phyloP scores from a whole-genome alignment of 2,797 vertebrate species.

The Benthosema pterotum region DNA sequence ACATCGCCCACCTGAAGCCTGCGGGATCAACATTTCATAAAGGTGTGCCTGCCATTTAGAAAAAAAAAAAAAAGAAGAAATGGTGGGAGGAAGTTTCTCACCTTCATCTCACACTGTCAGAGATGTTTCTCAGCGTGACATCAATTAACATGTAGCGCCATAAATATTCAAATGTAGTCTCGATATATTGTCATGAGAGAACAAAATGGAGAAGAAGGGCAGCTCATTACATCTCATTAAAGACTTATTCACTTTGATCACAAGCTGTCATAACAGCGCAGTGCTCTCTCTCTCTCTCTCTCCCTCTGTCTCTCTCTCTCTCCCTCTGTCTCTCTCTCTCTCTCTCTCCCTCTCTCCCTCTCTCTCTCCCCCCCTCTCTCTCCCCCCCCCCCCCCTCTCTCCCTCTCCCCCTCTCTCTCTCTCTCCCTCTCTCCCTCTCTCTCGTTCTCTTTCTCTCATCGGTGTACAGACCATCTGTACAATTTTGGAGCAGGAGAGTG shows the following conservation, averaged over 20 bases:
- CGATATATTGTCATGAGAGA: slow-evolving; percentile 63
- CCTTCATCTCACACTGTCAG: slow-evolving; percentile 44
- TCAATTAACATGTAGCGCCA: slow-evolving; percentile 65
- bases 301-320: neutral
- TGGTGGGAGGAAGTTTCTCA: slow-evolving; percentile 26
- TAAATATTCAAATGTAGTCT: slow-evolving; percentile 64
- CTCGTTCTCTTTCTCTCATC: slow-evolving; percentile 42
- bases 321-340: slow-evolving; percentile 16
- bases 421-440: slow-evolving; percentile 7
- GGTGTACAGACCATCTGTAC: neutral
- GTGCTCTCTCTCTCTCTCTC: slow-evolving; percentile 10
- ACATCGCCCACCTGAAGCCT: too few species aligned
- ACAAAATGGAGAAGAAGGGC: slow-evolving; percentile 56
- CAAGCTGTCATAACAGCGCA: slow-evolving; percentile 64
- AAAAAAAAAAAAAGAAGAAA: slow-evolving; percentile 4
- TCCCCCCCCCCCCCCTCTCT: neutral
- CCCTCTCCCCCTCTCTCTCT: neutral
- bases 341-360: slow-evolving; percentile 33
- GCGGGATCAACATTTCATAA: too few species aligned
- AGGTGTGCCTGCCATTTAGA: neutral
- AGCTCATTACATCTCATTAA: slow-evolving; percentile 66
- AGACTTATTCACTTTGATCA: slow-evolving; percentile 74
- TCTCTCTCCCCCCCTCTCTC: slow-evolving; percentile 8
- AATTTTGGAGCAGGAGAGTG: slow-evolving; percentile 6
- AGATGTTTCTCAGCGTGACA: slow-evolving; percentile 57